These are phyloP conservation scores for Aplocera efformata DNA, from an alignment of 2,888 invertebrate genomes.

Conservation along the genomic window DNA sequence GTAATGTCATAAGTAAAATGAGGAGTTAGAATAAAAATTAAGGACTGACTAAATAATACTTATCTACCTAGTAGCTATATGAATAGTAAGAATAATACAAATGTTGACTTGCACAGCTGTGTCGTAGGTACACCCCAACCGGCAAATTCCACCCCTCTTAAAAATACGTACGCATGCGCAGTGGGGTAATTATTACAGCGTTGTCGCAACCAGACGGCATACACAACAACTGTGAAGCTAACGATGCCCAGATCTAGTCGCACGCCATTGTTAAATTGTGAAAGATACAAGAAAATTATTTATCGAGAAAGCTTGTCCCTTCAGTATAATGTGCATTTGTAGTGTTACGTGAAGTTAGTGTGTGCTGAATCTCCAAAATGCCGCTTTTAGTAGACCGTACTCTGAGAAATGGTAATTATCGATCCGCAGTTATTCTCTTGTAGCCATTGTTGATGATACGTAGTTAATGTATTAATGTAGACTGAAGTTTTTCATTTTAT, in stretches of 20 bases:
- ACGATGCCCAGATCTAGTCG: conserved; percentile 58
- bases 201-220: conserved; percentile 51
- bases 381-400: conserved; percentile 62
- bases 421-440: conserved; percentile 51
- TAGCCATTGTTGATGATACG: conserved; percentile 53
- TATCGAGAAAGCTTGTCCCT: conserved; percentile 29
- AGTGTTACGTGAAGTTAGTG: conserved; percentile 55
- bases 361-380: conserved; percentile 49
- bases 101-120: conserved; percentile 60
- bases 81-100: conserved; percentile 21
- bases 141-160: conserved; percentile 64
- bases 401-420: conserved; percentile 72
- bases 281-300: conserved; percentile 31
- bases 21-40: too few species aligned
- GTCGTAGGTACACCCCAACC: conserved; percentile 58
- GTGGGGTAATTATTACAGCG: conserved; percentile 57
- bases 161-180: conserved; percentile 72
- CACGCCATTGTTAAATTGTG: conserved; percentile 44
- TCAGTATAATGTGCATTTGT: conserved; percentile 52
- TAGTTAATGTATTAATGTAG: conserved; percentile 4
- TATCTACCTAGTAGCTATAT: too few species aligned
- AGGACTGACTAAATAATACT: too few species aligned
- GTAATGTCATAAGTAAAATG: too few species aligned
- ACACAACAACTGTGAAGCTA: conserved; percentile 51
- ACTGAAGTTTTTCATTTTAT: conserved; percentile 14